A percentile compares a stretch with the other conserved stretches of the same genome.
Conservation (phyloP, 2,797 vertebrate genomes). For the Kryptolebias ocellatus region DNA sequence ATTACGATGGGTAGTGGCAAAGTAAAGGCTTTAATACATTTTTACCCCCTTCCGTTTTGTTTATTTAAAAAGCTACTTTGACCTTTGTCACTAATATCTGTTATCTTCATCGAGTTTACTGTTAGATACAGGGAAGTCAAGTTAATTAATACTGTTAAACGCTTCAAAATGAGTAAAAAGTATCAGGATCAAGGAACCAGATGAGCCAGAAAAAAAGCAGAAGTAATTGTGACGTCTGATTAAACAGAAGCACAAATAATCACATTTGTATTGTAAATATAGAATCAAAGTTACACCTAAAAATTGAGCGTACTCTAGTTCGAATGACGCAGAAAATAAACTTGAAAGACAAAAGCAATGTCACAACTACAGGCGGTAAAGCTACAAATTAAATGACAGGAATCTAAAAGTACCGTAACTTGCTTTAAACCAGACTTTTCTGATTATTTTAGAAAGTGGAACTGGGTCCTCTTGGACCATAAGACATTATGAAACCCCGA, state of each 20-base stretch:
- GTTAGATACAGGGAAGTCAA: background rate
- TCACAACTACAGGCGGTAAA: slow-evolving; percentile 1
- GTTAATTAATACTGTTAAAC: background rate
- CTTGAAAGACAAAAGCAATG: background rate
- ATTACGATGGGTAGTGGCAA: background rate
- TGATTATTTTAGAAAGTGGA: background rate
- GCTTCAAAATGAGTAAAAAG: background rate
- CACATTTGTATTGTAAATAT: slow-evolving; percentile 13
- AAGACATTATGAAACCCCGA: slow-evolving; percentile 55
- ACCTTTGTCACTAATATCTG: background rate
- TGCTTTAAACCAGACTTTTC: no score
- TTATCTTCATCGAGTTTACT: no score
- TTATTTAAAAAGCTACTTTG: background rate
- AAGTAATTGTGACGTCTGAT: background rate
- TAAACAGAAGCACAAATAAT: slow-evolving; percentile 3
- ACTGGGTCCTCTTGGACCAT: slow-evolving; percentile 38
- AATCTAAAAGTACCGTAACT: no score
- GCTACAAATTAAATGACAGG: background rate
- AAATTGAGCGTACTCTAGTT: slow-evolving; percentile 15
- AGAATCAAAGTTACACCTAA: background rate
- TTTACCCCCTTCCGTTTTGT: background rate
- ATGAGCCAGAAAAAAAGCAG: background rate
- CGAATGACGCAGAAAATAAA: slow-evolving; percentile 5
- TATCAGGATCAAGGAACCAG: background rate
- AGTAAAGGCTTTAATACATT: background rate